Conservation (phyloP, 2,888 invertebrate species). For the Microctonus aethiopoides region DNA sequence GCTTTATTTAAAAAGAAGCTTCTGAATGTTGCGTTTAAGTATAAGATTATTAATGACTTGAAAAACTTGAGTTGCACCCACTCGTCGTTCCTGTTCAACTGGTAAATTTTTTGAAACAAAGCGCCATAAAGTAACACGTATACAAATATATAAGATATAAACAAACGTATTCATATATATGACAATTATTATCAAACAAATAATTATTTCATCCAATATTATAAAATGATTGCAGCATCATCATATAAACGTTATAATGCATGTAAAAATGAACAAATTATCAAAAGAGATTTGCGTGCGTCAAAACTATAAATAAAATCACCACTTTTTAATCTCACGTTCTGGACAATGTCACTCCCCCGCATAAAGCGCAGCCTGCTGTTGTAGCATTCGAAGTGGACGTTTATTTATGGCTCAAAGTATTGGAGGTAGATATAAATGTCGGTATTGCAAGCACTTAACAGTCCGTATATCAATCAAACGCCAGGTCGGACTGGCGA, state of each 20-base stretch:
- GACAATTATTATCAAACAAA: too few relatives aligned
- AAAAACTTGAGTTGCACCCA: background rate
- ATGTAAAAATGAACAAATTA: slow-evolving; percentile 11
- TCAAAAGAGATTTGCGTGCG: slow-evolving; percentile 24
- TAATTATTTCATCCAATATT: too few relatives aligned
- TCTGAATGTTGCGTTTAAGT: slow-evolving; percentile 49
- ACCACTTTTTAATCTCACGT: slow-evolving; percentile 12
- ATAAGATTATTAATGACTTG: slow-evolving; percentile 53
- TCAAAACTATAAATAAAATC: slow-evolving; percentile 27
- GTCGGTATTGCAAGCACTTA: slow-evolving; percentile 67
- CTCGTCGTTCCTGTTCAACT: background rate
- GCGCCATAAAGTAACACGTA: background rate
- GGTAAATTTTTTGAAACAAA: background rate
- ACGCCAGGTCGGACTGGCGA: slow-evolving; percentile 55
- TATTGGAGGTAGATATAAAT: slow-evolving; percentile 66
- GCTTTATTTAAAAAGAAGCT: slow-evolving; percentile 39
- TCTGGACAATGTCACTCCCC: slow-evolving; percentile 31
- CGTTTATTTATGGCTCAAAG: slow-evolving; percentile 64
- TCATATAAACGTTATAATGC: too few relatives aligned
- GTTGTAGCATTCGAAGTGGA: slow-evolving; percentile 52
- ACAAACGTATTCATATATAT: too few relatives aligned
- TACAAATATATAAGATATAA: background rate
- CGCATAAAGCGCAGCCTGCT: background rate
- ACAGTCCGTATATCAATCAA: slow-evolving; percentile 68
- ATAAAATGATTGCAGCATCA: too few relatives aligned